phyloP scores from a whole-genome alignment of 2,113 vertebrate species.

The Urocolius indicus region DNA sequence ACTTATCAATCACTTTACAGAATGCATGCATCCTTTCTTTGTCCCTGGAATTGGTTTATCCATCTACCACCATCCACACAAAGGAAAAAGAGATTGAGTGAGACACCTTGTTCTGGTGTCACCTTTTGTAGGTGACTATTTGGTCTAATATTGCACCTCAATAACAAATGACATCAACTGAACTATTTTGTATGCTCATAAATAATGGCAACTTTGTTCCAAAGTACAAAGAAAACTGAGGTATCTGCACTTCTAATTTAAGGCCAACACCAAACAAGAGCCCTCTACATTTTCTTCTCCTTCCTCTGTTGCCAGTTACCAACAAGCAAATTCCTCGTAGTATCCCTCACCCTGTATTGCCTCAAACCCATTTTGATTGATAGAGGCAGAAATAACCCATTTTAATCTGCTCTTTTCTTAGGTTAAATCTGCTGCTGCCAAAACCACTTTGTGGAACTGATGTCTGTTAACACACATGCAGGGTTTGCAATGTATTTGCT shows the following conservation, averaged over 20 bases:
- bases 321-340: neutral
- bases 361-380: neutral
- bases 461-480: constrained; percentile 1
- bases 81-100: neutral
- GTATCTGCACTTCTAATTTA: neutral
- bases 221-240: neutral
- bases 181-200: neutral
- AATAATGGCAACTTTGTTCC: neutral
- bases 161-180: neutral
- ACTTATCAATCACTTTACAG: neutral
- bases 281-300: neutral
- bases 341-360: neutral
- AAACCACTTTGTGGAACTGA: constrained; percentile 58
- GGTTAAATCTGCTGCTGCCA: neutral
- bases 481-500: constrained; percentile 37
- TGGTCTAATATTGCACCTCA: neutral
- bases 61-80: neutral
- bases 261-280: neutral
- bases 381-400: neutral
- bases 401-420: neutral
- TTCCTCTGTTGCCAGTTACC: neutral
- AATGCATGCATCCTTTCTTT: neutral
- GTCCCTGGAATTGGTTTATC: neutral
- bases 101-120: neutral
- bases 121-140: neutral